A percentile compares a stretch with the other conserved stretches of the same genome.
Evolutionary conservation across 2,888 invertebrate species (phyloP).

Genomic region (Shargacucullia verbasci): DNA sequence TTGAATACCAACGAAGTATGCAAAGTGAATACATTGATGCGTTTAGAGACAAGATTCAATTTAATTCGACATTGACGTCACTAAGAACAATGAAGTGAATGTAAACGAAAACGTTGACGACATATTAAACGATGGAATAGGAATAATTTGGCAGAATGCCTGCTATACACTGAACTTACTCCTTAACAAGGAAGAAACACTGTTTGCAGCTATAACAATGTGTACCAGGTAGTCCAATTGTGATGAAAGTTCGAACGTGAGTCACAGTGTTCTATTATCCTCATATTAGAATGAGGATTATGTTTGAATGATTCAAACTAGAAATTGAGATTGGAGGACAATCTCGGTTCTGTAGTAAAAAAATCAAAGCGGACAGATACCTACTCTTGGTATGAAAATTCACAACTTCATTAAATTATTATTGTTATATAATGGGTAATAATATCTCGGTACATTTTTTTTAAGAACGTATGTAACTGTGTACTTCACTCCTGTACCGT

Average conservation of each 20-base stretch:
- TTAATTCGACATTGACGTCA: slow-evolving; percentile 53
- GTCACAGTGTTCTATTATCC: not conserved
- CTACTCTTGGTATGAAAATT: too few relatives aligned
- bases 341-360: too few relatives aligned
- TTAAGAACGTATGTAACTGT: too few relatives aligned
- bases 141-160: slow-evolving; percentile 61
- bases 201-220: slow-evolving; percentile 10
- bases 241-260: slow-evolving; percentile 7
- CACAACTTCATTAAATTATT: too few relatives aligned
- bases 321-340: too few relatives aligned
- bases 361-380: too few relatives aligned
- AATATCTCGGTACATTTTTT: too few relatives aligned
- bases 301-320: too few relatives aligned
- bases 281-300: too few relatives aligned
- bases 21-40: slow-evolving; percentile 29
- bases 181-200: slow-evolving; percentile 35
- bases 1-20: slow-evolving; percentile 23
- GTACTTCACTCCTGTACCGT: too few relatives aligned
- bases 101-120: slow-evolving; percentile 41
- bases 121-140: slow-evolving; percentile 50
- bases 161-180: slow-evolving; percentile 46
- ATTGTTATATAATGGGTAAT: too few relatives aligned
- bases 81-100: slow-evolving; percentile 47
- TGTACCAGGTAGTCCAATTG: slow-evolving; percentile 12
- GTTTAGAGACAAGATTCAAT: slow-evolving; percentile 27